Evolutionary conservation across 1,140 invertebrate genomes (phyloP).

Genomic region (Zaprionus africanus): DNA sequence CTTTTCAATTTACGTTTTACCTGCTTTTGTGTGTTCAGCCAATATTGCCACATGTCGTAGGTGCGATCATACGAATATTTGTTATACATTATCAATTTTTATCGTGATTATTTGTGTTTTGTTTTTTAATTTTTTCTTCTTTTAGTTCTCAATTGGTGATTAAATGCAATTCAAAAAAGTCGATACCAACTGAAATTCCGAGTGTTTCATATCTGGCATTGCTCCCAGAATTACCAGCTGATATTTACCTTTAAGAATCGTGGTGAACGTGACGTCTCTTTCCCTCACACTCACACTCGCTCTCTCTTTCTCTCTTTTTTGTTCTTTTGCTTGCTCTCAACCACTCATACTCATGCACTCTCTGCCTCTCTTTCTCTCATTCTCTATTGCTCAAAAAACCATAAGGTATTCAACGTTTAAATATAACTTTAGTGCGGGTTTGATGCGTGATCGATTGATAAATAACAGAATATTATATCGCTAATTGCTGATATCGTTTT

Average conservation of each 20-base stretch:
- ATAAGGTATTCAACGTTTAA: constrained; percentile 23
- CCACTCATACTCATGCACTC: constrained; percentile 9
- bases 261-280: constrained; percentile 58
- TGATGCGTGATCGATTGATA: constrained; percentile 30
- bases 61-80: constrained; percentile 45
- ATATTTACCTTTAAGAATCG: constrained; percentile 92
- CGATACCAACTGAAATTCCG: constrained; percentile 94
- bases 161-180: constrained; percentile 83
- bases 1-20: constrained; percentile 33
- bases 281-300: constrained; percentile 23
- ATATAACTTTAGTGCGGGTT: constrained; percentile 36
- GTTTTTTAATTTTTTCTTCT: constrained; percentile 19
- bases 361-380: constrained; percentile 1
- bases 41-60: constrained; percentile 70
- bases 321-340: constrained; percentile 1
- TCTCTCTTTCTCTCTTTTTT: constrained; percentile 19
- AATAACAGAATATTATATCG: constrained; percentile 8
- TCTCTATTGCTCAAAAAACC: background rate
- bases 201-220: constrained; percentile 83
- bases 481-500: constrained; percentile 9
- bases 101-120: constrained; percentile 6
- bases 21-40: constrained; percentile 54
- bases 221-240: constrained; percentile 98
- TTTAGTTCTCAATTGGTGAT: constrained; percentile 61
- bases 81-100: constrained; percentile 6